Conservation (phyloP, 2,113 vertebrate species). For the Nannobrachium achirus region DNA sequence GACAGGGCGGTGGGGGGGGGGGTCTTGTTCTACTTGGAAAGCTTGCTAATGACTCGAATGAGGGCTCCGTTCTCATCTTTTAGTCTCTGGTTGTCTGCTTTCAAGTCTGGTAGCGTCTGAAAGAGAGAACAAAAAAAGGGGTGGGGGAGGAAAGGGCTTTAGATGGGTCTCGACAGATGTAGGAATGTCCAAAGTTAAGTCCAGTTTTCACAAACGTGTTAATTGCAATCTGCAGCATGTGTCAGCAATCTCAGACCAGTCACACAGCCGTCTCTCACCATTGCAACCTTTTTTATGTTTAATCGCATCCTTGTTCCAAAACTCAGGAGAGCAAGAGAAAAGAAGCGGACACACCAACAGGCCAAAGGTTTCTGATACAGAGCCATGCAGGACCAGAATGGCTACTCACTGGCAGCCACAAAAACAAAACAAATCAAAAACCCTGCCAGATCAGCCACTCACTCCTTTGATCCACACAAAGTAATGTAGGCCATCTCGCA, state of each 20-base stretch:
- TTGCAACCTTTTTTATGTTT: neutral
- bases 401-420: slow-evolving; percentile 37
- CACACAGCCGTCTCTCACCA: slow-evolving; percentile 46
- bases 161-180: slow-evolving; percentile 37
- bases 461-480: slow-evolving; percentile 1
- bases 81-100: slow-evolving; percentile 99
- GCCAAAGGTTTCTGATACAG: slow-evolving; percentile 50
- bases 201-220: slow-evolving; percentile 45
- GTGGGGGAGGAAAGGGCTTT: slow-evolving; percentile 24
- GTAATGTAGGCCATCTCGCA: neutral
- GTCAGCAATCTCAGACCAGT: slow-evolving; percentile 29
- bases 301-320: slow-evolving; percentile 10
- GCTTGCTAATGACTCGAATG: slow-evolving; percentile 96
- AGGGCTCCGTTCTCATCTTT: slow-evolving; percentile 99
- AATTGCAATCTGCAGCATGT: slow-evolving; percentile 40
- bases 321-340: slow-evolving; percentile 18
- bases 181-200: neutral
- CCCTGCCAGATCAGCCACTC: neutral
- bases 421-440: neutral
- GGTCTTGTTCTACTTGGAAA: slow-evolving; percentile 87
- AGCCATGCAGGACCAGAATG: slow-evolving; percentile 65
- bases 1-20: slow-evolving; percentile 9
- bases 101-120: slow-evolving; percentile 98
- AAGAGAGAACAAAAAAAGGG: slow-evolving; percentile 47
- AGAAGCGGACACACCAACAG: slow-evolving; percentile 51